phyloP scores from a whole-genome alignment of 1,140 invertebrate genomes.

The Platorchestia sp. region DNA sequence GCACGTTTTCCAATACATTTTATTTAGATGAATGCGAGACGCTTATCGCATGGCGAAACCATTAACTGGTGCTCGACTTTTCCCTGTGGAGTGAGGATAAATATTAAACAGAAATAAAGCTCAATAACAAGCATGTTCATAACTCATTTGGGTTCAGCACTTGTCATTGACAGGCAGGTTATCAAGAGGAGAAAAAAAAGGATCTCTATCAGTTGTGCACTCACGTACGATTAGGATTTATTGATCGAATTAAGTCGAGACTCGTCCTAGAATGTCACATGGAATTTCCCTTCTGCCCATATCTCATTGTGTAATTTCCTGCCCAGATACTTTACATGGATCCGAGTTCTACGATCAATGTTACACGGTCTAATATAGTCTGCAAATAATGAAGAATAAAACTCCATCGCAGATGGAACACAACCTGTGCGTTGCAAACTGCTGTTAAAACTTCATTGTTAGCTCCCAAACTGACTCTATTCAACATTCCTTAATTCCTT shows the following conservation, averaged over 20 bases:
- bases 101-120: too few species aligned
- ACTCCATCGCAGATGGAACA: not conserved
- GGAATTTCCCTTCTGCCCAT: not conserved
- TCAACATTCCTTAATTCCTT: not conserved
- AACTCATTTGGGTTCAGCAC: too few species aligned
- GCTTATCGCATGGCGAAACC: too few species aligned
- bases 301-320: not conserved
- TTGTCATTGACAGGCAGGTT: not conserved
- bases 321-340: too few species aligned
- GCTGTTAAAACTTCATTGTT: not conserved
- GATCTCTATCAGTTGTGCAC: not conserved
- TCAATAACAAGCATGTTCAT: too few species aligned
- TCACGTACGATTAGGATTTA: not conserved
- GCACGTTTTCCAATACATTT: too few species aligned
- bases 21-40: too few species aligned
- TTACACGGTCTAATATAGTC: not conserved
- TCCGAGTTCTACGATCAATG: not conserved
- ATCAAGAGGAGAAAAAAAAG: not conserved
- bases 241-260: not conserved
- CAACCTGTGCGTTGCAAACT: not conserved
- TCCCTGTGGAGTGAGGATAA: too few species aligned
- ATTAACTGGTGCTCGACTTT: too few species aligned
- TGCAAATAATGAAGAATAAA: not conserved
- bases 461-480: not conserved
- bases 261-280: not conserved